Conservation (phyloP, 2,797 vertebrate species). For the Sciurus vulgaris region DNA sequence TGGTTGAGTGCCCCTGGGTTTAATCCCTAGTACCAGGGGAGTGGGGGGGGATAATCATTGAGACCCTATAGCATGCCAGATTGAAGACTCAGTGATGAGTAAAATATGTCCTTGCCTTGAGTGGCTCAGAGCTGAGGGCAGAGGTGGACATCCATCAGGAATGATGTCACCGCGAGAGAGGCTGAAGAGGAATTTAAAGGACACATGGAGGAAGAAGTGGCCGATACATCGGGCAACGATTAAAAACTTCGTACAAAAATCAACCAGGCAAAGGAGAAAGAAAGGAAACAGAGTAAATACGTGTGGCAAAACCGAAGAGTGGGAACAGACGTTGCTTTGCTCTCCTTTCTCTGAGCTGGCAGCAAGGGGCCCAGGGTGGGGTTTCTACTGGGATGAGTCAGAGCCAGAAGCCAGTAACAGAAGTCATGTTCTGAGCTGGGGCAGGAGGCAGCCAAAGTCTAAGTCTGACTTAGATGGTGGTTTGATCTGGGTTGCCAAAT, state of each 20-base stretch:
- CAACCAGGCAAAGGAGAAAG: background rate
- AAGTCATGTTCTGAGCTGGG: conserved; percentile 2
- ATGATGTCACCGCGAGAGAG: background rate
- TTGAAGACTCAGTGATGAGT: background rate
- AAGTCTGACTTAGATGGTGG: background rate
- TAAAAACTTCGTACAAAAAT: background rate
- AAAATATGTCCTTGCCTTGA: background rate
- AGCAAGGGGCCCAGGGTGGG: background rate
- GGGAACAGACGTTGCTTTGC: background rate
- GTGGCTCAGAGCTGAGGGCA: background rate
- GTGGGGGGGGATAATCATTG: background rate
- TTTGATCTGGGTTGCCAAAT: background rate
- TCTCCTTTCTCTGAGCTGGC: background rate
- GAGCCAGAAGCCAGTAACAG: background rate
- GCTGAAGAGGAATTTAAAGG: background rate
- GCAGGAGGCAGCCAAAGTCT: conserved; percentile 23
- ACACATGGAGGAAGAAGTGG: background rate
- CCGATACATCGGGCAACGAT: background rate
- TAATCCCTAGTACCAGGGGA: no score
- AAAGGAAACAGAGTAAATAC: background rate
- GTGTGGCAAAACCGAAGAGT: background rate
- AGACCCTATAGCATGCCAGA: background rate
- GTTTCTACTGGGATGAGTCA: background rate
- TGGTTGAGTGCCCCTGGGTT: no score
- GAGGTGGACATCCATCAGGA: background rate